Percentiles rank a stretch among this genome's conserved stretches.
These are phyloP conservation scores for Ceratina australensis DNA, from an alignment of 1,140 invertebrate species.

Conservation along the genomic window DNA sequence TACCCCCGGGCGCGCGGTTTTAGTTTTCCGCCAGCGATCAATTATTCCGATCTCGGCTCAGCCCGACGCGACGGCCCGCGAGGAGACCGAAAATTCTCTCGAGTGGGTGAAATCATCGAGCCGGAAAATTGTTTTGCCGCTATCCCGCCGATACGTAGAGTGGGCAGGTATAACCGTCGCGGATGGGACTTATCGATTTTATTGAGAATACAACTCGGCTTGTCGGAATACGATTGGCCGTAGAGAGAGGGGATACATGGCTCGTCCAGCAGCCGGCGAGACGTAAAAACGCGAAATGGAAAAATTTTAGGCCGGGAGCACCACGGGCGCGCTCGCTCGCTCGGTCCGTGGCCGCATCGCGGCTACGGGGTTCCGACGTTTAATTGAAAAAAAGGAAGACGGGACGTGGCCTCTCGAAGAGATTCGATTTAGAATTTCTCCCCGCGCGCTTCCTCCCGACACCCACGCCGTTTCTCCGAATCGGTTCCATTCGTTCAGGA, in stretches of 20 bases:
- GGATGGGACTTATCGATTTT: constrained; percentile 64
- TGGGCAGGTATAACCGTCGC: constrained; percentile 54
- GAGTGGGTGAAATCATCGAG: constrained; percentile 57
- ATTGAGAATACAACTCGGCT: constrained; percentile 58
- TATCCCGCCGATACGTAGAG: constrained; percentile 41
- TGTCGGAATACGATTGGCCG: constrained; percentile 32
- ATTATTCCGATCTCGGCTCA: constrained; percentile 51
- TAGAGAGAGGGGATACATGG: constrained; percentile 25
- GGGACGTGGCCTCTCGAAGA: constrained; percentile 4
- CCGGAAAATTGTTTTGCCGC: constrained; percentile 66
- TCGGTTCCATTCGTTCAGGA: constrained; percentile 11
- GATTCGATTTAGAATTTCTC: constrained; percentile 47
- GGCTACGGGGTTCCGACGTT: constrained; percentile 42
- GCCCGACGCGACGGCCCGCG: neutral
- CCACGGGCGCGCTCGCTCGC: too few relatives aligned
- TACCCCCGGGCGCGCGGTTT: neutral
- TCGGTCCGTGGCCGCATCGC: neutral
- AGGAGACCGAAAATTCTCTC: constrained; percentile 55
- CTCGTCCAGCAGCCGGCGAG: constrained; percentile 55
- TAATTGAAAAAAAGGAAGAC: constrained; percentile 58
- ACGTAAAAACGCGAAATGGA: constrained; percentile 63
- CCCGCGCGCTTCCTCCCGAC: neutral
- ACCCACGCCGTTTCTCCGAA: neutral
- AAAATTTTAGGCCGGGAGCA: constrained; percentile 46
- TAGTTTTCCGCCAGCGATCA: constrained; percentile 37